These are phyloP conservation scores for Drosophila diplacantha DNA, from an alignment of 2,888 invertebrate genomes.

Conservation along the genomic window DNA sequence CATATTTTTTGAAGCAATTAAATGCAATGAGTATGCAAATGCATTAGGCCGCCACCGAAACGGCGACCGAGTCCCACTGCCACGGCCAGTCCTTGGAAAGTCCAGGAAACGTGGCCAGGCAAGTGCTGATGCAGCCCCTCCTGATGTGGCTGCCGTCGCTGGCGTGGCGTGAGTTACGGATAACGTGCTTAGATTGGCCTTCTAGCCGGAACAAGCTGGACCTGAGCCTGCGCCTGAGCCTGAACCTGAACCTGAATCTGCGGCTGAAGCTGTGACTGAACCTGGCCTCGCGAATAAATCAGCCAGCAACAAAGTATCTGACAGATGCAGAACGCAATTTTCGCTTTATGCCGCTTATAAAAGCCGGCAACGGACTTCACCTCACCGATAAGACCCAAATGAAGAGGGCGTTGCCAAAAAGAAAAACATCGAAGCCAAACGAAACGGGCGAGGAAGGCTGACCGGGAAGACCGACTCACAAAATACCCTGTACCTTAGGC, in stretches of 20 bases:
- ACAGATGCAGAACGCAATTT: slow-evolving; percentile 68
- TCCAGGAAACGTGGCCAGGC: slow-evolving; percentile 61
- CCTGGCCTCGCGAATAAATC: slow-evolving; percentile 52
- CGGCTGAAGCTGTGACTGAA: background rate
- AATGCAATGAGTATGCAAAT: slow-evolving; percentile 72
- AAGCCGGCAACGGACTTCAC: slow-evolving; percentile 32
- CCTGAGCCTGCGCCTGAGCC: background rate
- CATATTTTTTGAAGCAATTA: slow-evolving; percentile 71
- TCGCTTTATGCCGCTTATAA: slow-evolving; percentile 63
- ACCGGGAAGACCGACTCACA: background rate
- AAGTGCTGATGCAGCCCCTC: slow-evolving; percentile 49
- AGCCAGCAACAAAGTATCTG: slow-evolving; percentile 60
- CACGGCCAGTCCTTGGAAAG: slow-evolving; percentile 41
- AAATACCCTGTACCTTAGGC: background rate
- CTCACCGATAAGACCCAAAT: slow-evolving; percentile 60
- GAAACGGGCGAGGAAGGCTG: background rate
- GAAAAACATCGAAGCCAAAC: slow-evolving; percentile 37
- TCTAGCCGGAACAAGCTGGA: slow-evolving; percentile 28
- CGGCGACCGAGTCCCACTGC: slow-evolving; percentile 32
- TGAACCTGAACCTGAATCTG: background rate
- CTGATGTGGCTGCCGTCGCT: slow-evolving; percentile 13
- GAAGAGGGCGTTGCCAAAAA: slow-evolving; percentile 60
- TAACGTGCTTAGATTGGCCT: slow-evolving; percentile 69
- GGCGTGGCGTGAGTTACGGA: slow-evolving; percentile 59
- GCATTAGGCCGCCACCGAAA: slow-evolving; percentile 52